Evolutionary conservation across 2,113 vertebrate species (phyloP).

Genomic region (Macquaria ambigua): DNA sequence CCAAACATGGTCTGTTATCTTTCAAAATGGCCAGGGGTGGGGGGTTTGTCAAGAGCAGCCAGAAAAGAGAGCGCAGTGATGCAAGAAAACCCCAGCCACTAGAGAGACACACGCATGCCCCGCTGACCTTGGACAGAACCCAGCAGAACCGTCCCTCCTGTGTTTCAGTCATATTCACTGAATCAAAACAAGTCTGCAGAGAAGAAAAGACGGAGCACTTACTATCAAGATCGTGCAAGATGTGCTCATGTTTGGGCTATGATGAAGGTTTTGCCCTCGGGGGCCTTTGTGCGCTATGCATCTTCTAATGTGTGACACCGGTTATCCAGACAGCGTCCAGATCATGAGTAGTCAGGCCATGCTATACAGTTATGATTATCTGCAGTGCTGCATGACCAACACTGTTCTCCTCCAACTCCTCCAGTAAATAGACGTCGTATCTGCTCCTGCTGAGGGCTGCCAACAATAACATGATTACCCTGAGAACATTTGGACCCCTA

Average conservation of each 20-base stretch:
- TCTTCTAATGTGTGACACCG: constrained; percentile 24
- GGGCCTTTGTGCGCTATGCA: constrained; percentile 15
- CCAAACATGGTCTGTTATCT: constrained; percentile 71
- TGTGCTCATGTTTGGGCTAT: not conserved
- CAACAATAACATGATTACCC: constrained; percentile 62
- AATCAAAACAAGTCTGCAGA: not conserved
- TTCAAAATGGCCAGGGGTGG: constrained; percentile 37
- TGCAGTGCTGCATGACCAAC: constrained; percentile 57
- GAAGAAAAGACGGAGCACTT: not conserved
- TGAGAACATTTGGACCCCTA: constrained; percentile 55
- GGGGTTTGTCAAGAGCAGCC: constrained; percentile 15
- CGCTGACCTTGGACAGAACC: constrained; percentile 53
- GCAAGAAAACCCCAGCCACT: constrained; percentile 24
- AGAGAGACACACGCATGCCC: constrained; percentile 29
- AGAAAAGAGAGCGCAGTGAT: constrained; percentile 35
- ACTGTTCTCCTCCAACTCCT: constrained; percentile 32
- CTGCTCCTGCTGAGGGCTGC: constrained; percentile 52
- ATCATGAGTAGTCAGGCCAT: constrained; percentile 56
- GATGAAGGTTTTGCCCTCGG: not conserved
- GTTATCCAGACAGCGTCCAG: constrained; percentile 21
- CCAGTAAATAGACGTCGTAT: constrained; percentile 52
- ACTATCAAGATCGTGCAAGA: constrained; percentile 4
- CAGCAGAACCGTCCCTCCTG: constrained; percentile 13
- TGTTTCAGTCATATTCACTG: constrained; percentile 3
- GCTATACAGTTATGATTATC: constrained; percentile 37